These are phyloP conservation scores for Ranitomeya variabilis DNA, from an alignment of 2,113 vertebrate genomes.

Conservation along the genomic window DNA sequence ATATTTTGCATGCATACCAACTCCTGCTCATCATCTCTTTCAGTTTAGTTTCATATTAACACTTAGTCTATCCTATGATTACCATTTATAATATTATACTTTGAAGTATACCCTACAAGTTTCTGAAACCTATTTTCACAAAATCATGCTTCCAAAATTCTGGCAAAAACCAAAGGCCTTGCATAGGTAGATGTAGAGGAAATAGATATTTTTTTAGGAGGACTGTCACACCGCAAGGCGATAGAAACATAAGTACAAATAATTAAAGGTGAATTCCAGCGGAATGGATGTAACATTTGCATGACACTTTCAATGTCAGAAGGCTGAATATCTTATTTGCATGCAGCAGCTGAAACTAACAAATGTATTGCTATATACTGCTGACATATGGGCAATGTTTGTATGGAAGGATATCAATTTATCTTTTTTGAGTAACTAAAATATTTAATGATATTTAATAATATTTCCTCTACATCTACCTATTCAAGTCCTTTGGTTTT, in stretches of 20 bases:
- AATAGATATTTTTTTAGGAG: constrained; percentile 11
- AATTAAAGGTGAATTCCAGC: constrained; percentile 9
- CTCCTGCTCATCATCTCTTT: too few species aligned
- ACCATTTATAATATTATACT: background rate
- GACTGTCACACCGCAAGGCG: constrained; percentile 21
- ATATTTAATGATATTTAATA: too few species aligned
- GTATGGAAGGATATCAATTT: too few species aligned
- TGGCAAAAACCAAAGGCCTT: constrained; percentile 2
- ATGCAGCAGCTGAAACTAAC: too few species aligned
- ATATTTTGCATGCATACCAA: too few species aligned
- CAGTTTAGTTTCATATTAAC: too few species aligned
- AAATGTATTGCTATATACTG: too few species aligned
- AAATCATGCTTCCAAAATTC: background rate
- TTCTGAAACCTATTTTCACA: constrained; percentile 18
- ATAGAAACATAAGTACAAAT: constrained; percentile 17
- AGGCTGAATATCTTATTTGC: too few species aligned
- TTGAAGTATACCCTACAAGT: background rate
- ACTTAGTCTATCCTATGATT: background rate
- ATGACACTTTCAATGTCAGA: too few species aligned
- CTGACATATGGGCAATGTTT: too few species aligned
- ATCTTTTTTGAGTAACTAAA: too few species aligned
- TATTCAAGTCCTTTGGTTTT: constrained; percentile 1
- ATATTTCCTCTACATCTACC: constrained; percentile 6
- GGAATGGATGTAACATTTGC: too few species aligned
- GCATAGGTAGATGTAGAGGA: background rate